Evolutionary conservation across 1,140 invertebrate species (phyloP), one percentile per base, ranked within the genome.

Genomic region (Euborellia annulipes): DNA sequence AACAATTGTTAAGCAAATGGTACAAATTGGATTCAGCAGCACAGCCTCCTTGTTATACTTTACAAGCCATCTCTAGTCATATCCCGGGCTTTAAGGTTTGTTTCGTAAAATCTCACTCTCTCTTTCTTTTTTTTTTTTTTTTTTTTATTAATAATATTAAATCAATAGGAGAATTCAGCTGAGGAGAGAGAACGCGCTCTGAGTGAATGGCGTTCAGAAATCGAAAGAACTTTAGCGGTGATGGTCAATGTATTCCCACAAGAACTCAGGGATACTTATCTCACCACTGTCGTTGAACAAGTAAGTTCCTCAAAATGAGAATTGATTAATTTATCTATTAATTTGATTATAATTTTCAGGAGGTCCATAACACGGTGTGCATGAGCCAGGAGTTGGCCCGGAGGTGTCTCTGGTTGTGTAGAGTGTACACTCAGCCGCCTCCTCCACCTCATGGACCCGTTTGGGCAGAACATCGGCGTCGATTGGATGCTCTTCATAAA

Each of bases 241-340:
- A 66, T 89, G 16, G 65, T 79, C 32, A 72, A 74, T 14, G 73
- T 83, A 0, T 73, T 80, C 54, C 75, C 79, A 13, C 70, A 76
- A 54, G 79, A 81, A 57, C 70, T 82, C 7, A 70, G 76, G 50
- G 79, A 83, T 52, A 82, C 79, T 7, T 87, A 86, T 62, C 69
- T 85, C 41, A 79, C 76, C 11, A 85, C 80, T 13, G 78, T 83
- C 0, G 74, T 83, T 11, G 80, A 85, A 65, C 84, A 79, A 68
- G 79, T 81, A 58, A 58, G 58, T 40, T 48, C 13, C 9, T 11
- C 13, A 44, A 7, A 30, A 16, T 44, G 8, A 18, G 11, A 42
- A 4, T 21, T 21, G 14, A 14, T 42, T 42, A 40, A 14, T 27
- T 17, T 42, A 7, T 21, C 14, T 37, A 37, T 37, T 16, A 37